Evolutionary conservation across 2,113 vertebrate genomes (phyloP), one percentile per base, ranked within the genome.

Genomic region (Typhlomys cinereus): DNA sequence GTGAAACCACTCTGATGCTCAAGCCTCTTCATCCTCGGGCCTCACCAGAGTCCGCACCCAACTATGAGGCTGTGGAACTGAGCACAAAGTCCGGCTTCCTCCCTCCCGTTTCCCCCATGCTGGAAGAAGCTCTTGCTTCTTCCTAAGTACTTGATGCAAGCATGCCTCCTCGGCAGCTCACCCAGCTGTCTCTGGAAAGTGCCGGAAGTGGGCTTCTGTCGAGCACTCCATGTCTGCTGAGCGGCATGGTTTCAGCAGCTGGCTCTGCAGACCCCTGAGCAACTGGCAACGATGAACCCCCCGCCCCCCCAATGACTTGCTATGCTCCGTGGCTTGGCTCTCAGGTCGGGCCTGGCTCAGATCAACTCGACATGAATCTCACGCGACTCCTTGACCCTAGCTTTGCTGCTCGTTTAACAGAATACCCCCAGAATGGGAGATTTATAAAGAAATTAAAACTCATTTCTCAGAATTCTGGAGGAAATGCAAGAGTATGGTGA

Each of bases 111-210:
- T 27, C 15, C 67, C 64, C 66, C 29, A 2, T 9, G 14, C 61
- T 61, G 79, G 39, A 80, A 18, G 52, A 46, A 46, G 54, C 18
- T 41, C 21, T 44, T 67, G 21, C 21, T 52, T 41, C 71, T 73
- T 88, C 29, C 50, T 27, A 92, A 76, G 66, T 59, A n/a, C 27
- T 48, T 73, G 21, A 71, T 80, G 50, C 29, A 84, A 89, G 41
- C 5, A 0, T 18, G 41, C 8, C 74, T 70, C 36, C n/a, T n/a
- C 23, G 6, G 27, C 25, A 21, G 7, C 50, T 71, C 23, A 13
- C 0, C 52, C 11, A 27, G 27, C 6, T 25, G 18, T 7, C 88
- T 48, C 64, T 91, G 84, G 66, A 21, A 2, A 48, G 52, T 23
- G 12, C 59, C 21, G 1, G n/a, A 39, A 12, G 34, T 23, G 18